These are phyloP conservation scores for Cirrhinus molitorella DNA, from an alignment of 2,797 vertebrate species.

Conservation along the genomic window DNA sequence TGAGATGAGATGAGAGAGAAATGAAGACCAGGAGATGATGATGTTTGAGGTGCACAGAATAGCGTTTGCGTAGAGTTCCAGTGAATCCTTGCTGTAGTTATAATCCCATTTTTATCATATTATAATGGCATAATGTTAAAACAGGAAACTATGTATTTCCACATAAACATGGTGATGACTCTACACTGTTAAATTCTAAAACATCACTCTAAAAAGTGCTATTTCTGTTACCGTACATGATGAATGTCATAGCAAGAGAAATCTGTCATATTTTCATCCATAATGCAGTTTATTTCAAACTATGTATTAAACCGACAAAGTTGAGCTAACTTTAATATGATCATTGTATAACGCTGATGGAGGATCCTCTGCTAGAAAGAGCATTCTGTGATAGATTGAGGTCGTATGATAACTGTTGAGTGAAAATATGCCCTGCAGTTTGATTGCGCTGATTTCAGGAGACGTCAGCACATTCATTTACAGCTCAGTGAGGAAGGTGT, in stretches of 20 bases:
- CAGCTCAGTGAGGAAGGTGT: neutral
- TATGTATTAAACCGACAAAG: neutral
- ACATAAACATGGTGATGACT: neutral
- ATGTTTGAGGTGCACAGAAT: neutral
- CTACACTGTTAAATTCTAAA: neutral
- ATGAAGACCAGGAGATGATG: slow-evolving; percentile 11
- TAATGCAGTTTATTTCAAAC: neutral
- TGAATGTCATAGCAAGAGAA: neutral
- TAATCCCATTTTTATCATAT: neutral
- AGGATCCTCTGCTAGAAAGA: slow-evolving; percentile 1
- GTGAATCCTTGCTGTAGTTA: neutral
- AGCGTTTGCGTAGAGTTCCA: neutral
- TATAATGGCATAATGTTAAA: neutral
- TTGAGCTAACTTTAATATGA: neutral
- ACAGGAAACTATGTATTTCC: neutral
- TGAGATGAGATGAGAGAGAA: slow-evolving; percentile 54
- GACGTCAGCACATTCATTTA: neutral
- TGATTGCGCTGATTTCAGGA: slow-evolving; percentile 7
- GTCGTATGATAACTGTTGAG: slow-evolving; percentile 46
- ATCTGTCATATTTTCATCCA: neutral
- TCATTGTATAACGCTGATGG: neutral
- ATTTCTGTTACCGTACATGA: neutral
- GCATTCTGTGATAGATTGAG: slow-evolving; percentile 59
- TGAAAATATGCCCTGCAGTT: slow-evolving; percentile 40
- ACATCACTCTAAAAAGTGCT: neutral